Base-by-base conservation (phyloP, 2,888 invertebrate species). In the Synanthedon andrenaeformis region DNA sequence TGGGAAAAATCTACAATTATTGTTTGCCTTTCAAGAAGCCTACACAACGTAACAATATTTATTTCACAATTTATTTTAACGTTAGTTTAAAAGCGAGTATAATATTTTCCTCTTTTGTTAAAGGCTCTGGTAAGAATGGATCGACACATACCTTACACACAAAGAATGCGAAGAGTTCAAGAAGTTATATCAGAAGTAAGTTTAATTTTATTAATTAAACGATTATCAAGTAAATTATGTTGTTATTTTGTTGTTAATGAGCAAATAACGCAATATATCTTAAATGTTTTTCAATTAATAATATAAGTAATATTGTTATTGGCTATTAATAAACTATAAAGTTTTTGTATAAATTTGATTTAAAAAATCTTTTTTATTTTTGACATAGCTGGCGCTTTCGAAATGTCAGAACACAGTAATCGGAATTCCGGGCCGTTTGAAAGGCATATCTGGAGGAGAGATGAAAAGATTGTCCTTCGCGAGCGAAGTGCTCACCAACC, bases 391-490 rank as follows among this genome's bases (percentile, higher is more conserved):
- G 60, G 95, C 96, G 3, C 85, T 99, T 52, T 90, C 90, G 41
- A 97, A 96, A 82, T 98, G 98, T 79, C 93, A 94, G 74, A 91
- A 98, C 70, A 97, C 96, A 11, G 90, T 93, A 48, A 98, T 99
- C 56, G 98, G 99, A 0, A 90, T 93, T 51, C 92, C 95, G 0
- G 98, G 97, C 0, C 84, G 94, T 17, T 85, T 95, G 45, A 96
- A 96, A 84, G 97, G 98, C 0, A 93, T 98, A 56, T 98, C 97
- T 0, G 99, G 99, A 0, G 99, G 99, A 0, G 99, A 99, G 83
- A 94, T 94, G 90, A 98, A 98, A 76, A 89, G 98, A 55, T 86
- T 99, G 11, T 95, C 98, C 0, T 98, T 99, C 74, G 99, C 98
- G 14, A 95, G 97, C n/a, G 99, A 99, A 87, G 93, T 97, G 3